These are phyloP conservation scores for Actenoides lindsayi DNA, from an alignment of 2,113 vertebrate species.

Conservation along the genomic window DNA sequence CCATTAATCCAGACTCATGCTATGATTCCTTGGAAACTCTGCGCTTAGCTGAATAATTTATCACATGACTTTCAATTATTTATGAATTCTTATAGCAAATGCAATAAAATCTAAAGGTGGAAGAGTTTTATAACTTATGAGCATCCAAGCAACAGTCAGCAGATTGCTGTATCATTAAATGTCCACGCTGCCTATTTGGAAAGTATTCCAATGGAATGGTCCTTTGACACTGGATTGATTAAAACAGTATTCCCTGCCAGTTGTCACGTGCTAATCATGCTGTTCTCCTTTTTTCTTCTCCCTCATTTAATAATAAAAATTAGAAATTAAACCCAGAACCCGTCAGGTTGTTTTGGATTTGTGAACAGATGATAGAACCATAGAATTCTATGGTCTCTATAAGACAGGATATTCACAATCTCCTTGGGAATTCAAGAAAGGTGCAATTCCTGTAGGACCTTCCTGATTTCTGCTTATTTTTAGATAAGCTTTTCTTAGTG, in stretches of 20 bases:
- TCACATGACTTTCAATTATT: slow-evolving; percentile 75
- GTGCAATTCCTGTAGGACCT: neutral
- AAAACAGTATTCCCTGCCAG: neutral
- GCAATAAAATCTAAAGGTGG: slow-evolving; percentile 70
- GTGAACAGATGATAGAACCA: neutral
- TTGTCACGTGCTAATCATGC: neutral
- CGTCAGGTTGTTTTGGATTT: neutral
- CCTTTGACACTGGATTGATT: neutral
- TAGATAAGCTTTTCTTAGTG: neutral
- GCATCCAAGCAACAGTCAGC: slow-evolving; percentile 44
- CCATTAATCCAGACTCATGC: slow-evolving; percentile 73
- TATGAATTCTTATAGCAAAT: slow-evolving; percentile 75
- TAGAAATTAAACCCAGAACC: neutral
- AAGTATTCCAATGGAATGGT: slow-evolving; percentile 43
- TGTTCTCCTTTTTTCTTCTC: slow-evolving; percentile 26
- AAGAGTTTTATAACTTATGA: slow-evolving; percentile 49
- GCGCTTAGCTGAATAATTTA: slow-evolving; percentile 82
- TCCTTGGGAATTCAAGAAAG: neutral
- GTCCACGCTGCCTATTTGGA: slow-evolving; percentile 31
- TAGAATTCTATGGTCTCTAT: neutral
- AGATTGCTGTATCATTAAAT: neutral
- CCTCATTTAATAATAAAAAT: slow-evolving; percentile 36
- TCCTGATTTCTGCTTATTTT: neutral
- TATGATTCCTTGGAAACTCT: slow-evolving; percentile 77
- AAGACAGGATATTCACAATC: neutral